These are phyloP conservation scores for Dexiosoma caninum DNA, from an alignment of 2,888 invertebrate species.

Conservation along the genomic window DNA sequence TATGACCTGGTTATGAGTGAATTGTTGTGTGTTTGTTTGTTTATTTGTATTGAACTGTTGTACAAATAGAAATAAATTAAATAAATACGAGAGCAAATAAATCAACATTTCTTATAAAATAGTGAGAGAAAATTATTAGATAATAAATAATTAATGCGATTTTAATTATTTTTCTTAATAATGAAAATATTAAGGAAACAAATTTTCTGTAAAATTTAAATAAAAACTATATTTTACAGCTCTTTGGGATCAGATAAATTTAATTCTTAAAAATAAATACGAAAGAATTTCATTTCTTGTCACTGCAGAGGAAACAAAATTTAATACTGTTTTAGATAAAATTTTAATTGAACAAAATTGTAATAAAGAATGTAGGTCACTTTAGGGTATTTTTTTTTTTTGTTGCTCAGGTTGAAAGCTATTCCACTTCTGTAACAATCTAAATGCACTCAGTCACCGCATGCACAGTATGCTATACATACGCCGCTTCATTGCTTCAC, in stretches of 20 bases:
- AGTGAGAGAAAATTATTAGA: not conserved
- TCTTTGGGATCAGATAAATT: not conserved
- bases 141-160: not conserved
- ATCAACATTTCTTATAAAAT: not conserved
- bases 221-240: not conserved
- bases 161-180: not conserved
- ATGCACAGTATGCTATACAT: not conserved
- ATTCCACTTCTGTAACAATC: constrained; percentile 19
- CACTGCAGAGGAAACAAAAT: not conserved
- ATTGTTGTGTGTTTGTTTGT: constrained; percentile 3
- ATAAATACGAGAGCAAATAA: not conserved
- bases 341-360: constrained; percentile 24
- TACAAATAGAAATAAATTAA: not conserved
- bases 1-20: not conserved
- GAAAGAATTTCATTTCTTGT: not conserved
- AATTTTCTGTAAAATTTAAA: not conserved
- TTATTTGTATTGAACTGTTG: not conserved
- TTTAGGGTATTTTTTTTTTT: constrained; percentile 28
- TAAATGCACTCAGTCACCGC: not conserved
- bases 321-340: not conserved
- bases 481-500: not conserved
- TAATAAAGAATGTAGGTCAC: constrained; percentile 36
- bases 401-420: constrained; percentile 16
- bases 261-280: not conserved
- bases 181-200: not conserved